Percentiles rank a stretch among this genome's conserved stretches.
These are phyloP conservation scores for Vicugna pacos DNA, from an alignment of 2,113 vertebrate species.

Conservation along the genomic window DNA sequence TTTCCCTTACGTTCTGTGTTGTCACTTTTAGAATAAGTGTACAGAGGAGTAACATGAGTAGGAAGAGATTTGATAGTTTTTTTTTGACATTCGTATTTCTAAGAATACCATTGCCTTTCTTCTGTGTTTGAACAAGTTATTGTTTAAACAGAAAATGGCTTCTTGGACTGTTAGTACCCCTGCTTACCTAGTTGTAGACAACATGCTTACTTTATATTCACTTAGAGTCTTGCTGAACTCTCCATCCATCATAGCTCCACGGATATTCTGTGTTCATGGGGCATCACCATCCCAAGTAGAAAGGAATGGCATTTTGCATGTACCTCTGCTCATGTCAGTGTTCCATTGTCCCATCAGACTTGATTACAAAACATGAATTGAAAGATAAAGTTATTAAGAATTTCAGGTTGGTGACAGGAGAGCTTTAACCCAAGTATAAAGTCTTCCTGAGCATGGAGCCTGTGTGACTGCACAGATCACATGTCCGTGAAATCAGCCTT, in stretches of 20 bases:
- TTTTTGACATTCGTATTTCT: not conserved
- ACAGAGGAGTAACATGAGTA: not conserved
- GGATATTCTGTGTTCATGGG: not conserved
- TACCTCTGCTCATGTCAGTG: not conserved
- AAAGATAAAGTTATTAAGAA: slow-evolving; percentile 34
- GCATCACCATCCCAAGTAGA: not conserved
- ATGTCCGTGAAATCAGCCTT: not conserved
- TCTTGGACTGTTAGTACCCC: not conserved
- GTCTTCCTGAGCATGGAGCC: not conserved
- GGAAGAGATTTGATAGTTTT: not conserved
- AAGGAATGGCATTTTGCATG: not conserved
- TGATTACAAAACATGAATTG: not conserved
- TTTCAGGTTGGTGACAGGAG: not conserved
- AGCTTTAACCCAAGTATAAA: not conserved
- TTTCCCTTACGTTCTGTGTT: not conserved
- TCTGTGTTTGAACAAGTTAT: slow-evolving; percentile 35
- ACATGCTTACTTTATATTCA: not conserved
- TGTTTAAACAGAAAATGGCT: slow-evolving; percentile 7
- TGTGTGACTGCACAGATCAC: not conserved
- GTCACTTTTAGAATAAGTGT: slow-evolving; percentile 5
- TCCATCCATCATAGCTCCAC: not conserved
- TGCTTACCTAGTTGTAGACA: not conserved
- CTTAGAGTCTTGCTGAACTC: not conserved
- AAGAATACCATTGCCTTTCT: not conserved
- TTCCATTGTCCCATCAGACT: not conserved